Percentiles rank a stretch among this genome's conserved stretches.
Evolutionary conservation across 2,113 vertebrate species (phyloP).

Genomic region (Heliornis fulica): DNA sequence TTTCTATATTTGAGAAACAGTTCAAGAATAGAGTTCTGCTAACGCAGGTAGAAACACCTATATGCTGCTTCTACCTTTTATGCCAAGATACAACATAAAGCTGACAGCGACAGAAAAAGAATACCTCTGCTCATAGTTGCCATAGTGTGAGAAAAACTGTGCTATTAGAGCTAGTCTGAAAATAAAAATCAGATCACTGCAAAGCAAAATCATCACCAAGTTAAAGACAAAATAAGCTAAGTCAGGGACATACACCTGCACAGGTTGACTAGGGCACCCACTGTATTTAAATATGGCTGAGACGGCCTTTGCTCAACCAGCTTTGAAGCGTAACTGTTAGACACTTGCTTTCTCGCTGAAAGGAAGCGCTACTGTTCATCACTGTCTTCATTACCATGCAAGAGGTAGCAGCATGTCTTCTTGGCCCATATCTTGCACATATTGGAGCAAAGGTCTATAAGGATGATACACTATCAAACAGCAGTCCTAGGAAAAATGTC

Average conservation of each 20-base stretch:
- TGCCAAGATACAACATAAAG: neutral
- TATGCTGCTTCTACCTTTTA: neutral
- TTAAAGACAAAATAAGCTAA: neutral
- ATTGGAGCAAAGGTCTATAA: conserved; percentile 95
- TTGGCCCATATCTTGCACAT: conserved; percentile 99
- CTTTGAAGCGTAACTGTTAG: neutral
- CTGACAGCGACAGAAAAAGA: neutral
- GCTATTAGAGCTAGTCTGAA: neutral
- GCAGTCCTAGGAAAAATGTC: conserved; percentile 88
- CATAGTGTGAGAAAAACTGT: neutral
- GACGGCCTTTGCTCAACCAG: neutral
- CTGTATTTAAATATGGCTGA: neutral
- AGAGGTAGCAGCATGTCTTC: conserved; percentile 98
- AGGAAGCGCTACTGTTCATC: conserved; percentile 34
- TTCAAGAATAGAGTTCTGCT: neutral
- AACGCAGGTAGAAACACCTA: neutral
- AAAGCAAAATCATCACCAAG: neutral
- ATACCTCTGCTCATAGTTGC: neutral
- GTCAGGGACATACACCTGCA: neutral
- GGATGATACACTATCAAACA: conserved; percentile 99
- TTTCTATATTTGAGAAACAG: neutral
- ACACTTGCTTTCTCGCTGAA: neutral
- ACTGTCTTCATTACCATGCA: conserved; percentile 85
- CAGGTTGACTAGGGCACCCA: neutral
- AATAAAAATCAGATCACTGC: neutral